Evolutionary conservation across 2,797 vertebrate species (phyloP).

Genomic region (Brotula barbata): DNA sequence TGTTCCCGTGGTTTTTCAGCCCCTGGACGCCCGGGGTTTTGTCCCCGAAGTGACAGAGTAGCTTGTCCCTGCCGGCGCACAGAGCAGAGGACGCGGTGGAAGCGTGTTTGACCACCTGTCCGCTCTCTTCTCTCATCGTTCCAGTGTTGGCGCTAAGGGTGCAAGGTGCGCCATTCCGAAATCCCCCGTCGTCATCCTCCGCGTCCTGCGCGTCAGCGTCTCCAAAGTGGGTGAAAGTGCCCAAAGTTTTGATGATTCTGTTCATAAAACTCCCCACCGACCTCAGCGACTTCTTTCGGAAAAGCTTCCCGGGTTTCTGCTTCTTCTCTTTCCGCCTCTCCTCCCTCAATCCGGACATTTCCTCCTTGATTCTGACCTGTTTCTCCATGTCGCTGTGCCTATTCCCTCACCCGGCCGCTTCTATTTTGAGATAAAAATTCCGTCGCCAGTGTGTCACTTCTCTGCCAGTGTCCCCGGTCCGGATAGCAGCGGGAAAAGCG

Average conservation of each 20-base stretch:
- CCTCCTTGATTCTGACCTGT: conserved; percentile 48
- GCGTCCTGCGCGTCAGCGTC: conserved; percentile 65
- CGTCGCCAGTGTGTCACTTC: conserved; percentile 51
- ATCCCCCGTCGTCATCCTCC: conserved; percentile 86
- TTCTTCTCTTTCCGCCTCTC: conserved; percentile 73
- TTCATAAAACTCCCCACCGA: conserved; percentile 81
- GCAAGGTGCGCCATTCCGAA: conserved; percentile 76
- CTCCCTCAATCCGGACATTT: conserved; percentile 51
- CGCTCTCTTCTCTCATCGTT: conserved; percentile 50
- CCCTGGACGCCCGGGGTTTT: conserved; percentile 87
- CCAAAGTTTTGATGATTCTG: conserved; percentile 84
- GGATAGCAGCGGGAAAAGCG: conserved; percentile 47
- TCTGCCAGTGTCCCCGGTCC: conserved; percentile 48
- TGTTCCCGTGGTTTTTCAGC: conserved; percentile 95
- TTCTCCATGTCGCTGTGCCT: conserved; percentile 60
- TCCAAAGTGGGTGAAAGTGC: conserved; percentile 79
- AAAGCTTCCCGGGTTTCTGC: conserved; percentile 66
- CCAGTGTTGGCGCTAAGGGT: conserved; percentile 69
- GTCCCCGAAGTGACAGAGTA: conserved; percentile 73
- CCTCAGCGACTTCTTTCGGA: conserved; percentile 80
- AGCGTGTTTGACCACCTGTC: conserved; percentile 39
- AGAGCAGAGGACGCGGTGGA: conserved; percentile 57
- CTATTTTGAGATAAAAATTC: conserved; percentile 21
- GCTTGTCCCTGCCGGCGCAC: conserved; percentile 68
- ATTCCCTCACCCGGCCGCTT: conserved; percentile 5